Conservation (phyloP, 2,797 vertebrate species). For the Heliangelus exortis region DNA sequence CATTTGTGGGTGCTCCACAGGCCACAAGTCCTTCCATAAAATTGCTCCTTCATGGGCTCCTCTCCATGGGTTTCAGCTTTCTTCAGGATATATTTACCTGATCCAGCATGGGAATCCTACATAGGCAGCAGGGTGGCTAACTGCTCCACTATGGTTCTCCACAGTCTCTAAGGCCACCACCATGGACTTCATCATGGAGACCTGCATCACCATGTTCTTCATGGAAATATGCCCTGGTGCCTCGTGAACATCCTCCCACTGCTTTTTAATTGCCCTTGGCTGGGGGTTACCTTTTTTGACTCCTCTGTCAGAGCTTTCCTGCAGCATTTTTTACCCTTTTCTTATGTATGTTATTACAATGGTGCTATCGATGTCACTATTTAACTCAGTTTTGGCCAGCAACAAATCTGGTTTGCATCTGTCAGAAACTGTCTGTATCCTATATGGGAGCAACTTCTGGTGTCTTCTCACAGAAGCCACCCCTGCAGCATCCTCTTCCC, state of each 20-base stretch:
- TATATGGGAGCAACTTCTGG: not conserved
- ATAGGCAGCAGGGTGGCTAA: not conserved
- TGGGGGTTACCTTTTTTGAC: not conserved
- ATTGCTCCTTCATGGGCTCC: not conserved
- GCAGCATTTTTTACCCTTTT: not conserved
- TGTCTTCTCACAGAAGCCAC: not conserved
- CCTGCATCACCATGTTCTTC: not conserved
- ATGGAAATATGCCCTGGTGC: not conserved
- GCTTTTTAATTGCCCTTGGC: not conserved
- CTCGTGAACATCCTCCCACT: not conserved
- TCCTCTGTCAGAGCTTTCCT: not conserved
- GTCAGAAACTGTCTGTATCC: not conserved
- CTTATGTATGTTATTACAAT: not conserved
- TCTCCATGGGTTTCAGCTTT: not conserved
- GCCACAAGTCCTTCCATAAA: not conserved
- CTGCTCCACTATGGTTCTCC: not conserved
- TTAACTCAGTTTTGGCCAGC: not conserved
- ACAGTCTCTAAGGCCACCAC: not conserved
- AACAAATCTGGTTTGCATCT: not conserved
- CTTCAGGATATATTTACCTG: not conserved
- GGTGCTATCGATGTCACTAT: fast-evolving
- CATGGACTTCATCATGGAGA: not conserved
- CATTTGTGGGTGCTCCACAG: fast-evolving
- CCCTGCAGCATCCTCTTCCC: not conserved
- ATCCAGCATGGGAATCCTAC: not conserved